phyloP scores from a whole-genome alignment of 2,797 vertebrate species.

The Notamacropus eugenii region DNA sequence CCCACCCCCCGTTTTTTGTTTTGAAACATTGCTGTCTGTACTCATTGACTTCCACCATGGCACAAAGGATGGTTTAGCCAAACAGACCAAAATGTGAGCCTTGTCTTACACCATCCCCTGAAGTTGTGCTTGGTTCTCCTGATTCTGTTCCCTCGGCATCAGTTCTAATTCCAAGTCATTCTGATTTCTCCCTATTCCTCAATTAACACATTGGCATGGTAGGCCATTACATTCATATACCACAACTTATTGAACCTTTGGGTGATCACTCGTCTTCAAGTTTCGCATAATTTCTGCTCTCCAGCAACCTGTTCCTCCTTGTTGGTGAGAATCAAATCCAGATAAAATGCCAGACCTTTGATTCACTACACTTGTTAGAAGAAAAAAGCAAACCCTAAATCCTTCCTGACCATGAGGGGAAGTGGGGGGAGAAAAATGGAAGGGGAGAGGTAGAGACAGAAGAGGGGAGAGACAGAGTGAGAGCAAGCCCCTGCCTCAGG shows the following conservation, averaged over 20 bases:
- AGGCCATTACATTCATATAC: too few species aligned
- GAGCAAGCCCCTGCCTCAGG: too few species aligned
- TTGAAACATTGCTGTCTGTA: neutral
- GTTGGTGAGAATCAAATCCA: neutral
- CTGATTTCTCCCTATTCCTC: neutral
- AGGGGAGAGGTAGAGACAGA: too few species aligned
- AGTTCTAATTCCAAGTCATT: too few species aligned
- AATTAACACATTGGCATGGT: neutral
- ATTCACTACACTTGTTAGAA: too few species aligned
- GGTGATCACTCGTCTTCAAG: neutral
- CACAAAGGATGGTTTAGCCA: neutral
- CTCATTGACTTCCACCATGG: neutral
- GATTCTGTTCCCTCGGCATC: too few species aligned
- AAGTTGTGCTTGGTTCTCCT: neutral
- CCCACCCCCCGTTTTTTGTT: neutral
- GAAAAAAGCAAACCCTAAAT: too few species aligned
- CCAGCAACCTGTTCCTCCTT: neutral
- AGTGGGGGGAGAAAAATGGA: too few species aligned
- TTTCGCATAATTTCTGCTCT: neutral
- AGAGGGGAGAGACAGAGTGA: too few species aligned
- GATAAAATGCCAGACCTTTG: too few species aligned
- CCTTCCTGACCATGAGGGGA: too few species aligned
- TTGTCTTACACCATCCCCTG: neutral
- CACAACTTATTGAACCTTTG: neutral
- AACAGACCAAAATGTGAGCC: neutral